These are phyloP conservation scores for Drosophila sturtevanti DNA, from an alignment of 1,140 invertebrate genomes.

Conservation along the genomic window DNA sequence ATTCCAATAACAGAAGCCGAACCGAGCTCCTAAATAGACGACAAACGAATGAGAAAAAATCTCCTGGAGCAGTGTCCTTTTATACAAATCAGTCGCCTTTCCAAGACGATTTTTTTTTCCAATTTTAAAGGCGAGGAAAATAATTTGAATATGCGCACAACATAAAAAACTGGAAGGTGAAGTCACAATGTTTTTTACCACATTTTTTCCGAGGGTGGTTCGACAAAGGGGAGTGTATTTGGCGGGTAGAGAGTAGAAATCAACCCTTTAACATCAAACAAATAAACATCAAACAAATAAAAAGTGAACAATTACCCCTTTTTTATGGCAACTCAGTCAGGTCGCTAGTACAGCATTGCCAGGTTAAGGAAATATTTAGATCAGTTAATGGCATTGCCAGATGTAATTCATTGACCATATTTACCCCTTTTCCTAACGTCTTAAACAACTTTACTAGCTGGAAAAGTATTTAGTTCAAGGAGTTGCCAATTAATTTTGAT, in stretches of 20 bases:
- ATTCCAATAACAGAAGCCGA: conserved; percentile 5
- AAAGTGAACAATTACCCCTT: conserved; percentile 20
- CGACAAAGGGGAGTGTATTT: not conserved
- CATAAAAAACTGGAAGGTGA: conserved; percentile 33
- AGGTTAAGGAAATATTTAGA: not conserved
- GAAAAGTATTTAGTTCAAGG: conserved; percentile 36
- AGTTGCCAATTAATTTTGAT: conserved; percentile 21
- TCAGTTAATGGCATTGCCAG: not conserved
- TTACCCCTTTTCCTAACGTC: conserved; percentile 35
- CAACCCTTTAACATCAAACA: conserved; percentile 61
- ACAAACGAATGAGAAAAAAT: conserved; percentile 36
- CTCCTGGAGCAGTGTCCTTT: conserved; percentile 20
- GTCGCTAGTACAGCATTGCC: conserved; percentile 14
- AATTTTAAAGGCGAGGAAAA: conserved; percentile 37
- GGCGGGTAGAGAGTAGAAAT: not conserved
- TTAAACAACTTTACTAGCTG: too few relatives aligned
- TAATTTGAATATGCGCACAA: conserved; percentile 77
- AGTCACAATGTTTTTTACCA: not conserved
- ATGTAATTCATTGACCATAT: not conserved
- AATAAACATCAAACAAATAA: not conserved
- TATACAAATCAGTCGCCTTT: conserved; percentile 47
- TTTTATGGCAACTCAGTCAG: not conserved
- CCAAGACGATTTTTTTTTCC: conserved; percentile 41
- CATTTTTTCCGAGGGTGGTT: conserved; percentile 17
- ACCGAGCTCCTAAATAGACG: conserved; percentile 26